These are phyloP conservation scores for Scaptomyza reducta DNA, from an alignment of 2,888 invertebrate genomes.

Conservation along the genomic window DNA sequence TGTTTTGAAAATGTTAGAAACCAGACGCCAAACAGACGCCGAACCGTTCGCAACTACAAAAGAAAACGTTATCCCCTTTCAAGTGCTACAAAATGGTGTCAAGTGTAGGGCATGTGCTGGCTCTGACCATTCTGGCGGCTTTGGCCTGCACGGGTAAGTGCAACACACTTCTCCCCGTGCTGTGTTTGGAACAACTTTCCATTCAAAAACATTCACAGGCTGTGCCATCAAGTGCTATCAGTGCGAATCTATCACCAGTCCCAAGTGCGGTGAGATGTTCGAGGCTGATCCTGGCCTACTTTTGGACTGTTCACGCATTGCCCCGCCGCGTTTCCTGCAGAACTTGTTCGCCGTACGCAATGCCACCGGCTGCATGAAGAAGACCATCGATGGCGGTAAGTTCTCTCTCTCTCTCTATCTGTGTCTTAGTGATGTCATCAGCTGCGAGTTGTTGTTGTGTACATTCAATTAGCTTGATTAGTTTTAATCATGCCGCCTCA, in stretches of 20 bases:
- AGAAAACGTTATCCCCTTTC: slow-evolving; percentile 5
- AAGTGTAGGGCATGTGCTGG: slow-evolving; percentile 70
- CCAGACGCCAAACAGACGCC: slow-evolving; percentile 48
- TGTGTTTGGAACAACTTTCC: not conserved
- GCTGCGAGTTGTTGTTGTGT: slow-evolving; percentile 1
- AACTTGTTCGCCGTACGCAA: slow-evolving; percentile 67
- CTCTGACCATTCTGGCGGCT: slow-evolving; percentile 72
- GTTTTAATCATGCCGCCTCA: slow-evolving; percentile 14
- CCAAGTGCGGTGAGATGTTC: slow-evolving; percentile 81
- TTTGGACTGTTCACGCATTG: slow-evolving; percentile 73
- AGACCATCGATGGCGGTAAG: slow-evolving; percentile 80
- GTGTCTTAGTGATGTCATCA: slow-evolving; percentile 43
- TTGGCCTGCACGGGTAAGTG: slow-evolving; percentile 75
- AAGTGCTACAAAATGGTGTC: slow-evolving; percentile 72
- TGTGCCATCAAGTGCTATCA: slow-evolving; percentile 82
- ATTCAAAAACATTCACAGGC: slow-evolving; percentile 55
- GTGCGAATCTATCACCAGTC: slow-evolving; percentile 77
- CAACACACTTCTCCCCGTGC: slow-evolving; percentile 18
- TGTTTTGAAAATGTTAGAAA: slow-evolving; percentile 18
- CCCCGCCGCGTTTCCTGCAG: slow-evolving; percentile 78
- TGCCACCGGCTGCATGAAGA: slow-evolving; percentile 83
- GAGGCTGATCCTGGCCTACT: slow-evolving; percentile 68
- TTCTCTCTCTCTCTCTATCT: slow-evolving; percentile 9
- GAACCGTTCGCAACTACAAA: slow-evolving; percentile 50
- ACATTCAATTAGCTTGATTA: slow-evolving; percentile 53